Conservation (phyloP, 2,888 invertebrate species). For the Choreutis nemorana region DNA sequence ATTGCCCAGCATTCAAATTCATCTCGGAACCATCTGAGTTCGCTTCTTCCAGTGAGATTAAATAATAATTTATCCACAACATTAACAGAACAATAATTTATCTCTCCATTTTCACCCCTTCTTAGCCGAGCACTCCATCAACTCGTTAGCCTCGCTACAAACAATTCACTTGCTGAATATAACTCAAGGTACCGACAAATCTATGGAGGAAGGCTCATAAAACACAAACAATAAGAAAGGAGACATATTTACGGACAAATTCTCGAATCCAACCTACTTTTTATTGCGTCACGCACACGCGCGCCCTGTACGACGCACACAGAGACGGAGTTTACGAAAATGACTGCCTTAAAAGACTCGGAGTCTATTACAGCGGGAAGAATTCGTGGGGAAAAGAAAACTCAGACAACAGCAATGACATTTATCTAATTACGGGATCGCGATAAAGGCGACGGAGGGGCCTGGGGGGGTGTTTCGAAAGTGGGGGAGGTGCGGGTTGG, state of each 20-base stretch:
- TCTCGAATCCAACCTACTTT: constrained; percentile 11
- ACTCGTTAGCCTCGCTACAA: no score
- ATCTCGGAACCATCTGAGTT: no score
- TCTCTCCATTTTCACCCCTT: no score
- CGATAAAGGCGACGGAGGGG: constrained; percentile 41
- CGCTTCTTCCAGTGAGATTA: no score
- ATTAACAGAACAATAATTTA: no score
- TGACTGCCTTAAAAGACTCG: constrained; percentile 13
- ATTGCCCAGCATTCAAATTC: no score
- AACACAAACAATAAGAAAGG: constrained; percentile 17
- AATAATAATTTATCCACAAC: no score
- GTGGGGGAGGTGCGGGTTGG: constrained; percentile 20
- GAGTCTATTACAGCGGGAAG: constrained; percentile 32
- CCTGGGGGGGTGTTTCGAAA: constrained; percentile 13
- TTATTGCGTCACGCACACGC: constrained; percentile 5
- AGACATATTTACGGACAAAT: constrained; percentile 20
- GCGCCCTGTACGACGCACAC: constrained; percentile 3
- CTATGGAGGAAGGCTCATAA: constrained; percentile 18
- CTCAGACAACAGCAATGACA: constrained; percentile 57
- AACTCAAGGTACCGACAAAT: constrained; percentile 1
- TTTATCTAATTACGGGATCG: constrained; percentile 63
- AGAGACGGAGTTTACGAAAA: constrained; percentile 13
- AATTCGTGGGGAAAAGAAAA: constrained; percentile 29
- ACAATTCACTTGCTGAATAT: no score
- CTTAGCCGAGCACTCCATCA: no score